Conservation (phyloP, 2,113 vertebrate genomes). For the Oncorhynchus tshawytscha region DNA sequence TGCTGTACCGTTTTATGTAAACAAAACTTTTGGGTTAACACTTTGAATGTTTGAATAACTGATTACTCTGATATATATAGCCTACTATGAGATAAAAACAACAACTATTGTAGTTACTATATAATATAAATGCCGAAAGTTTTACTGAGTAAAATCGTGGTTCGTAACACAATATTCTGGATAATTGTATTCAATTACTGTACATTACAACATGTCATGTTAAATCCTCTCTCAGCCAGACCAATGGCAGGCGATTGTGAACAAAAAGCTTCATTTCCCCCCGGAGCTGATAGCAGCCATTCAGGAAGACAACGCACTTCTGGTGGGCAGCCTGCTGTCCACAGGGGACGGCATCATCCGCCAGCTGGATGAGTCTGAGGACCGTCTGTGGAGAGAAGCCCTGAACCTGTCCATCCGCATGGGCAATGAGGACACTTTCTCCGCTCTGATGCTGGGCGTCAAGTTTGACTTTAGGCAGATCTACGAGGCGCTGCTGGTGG, state of each 20-base stretch:
- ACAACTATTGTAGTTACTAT: too few relatives aligned
- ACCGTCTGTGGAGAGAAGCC: conserved; percentile 87
- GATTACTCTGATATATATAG: too few relatives aligned
- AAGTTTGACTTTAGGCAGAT: conserved; percentile 91
- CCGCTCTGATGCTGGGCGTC: conserved; percentile 75
- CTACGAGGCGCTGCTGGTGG: conserved; percentile 86
- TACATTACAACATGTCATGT: too few relatives aligned
- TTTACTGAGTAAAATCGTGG: too few relatives aligned
- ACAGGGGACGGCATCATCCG: conserved; percentile 74
- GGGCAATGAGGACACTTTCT: conserved; percentile 75
- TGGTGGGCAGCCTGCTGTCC: conserved; percentile 76
- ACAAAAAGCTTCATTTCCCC: conserved; percentile 85
- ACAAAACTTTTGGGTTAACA: too few relatives aligned
- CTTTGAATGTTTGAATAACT: too few relatives aligned
- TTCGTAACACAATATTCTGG: too few relatives aligned
- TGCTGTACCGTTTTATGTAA: too few relatives aligned
- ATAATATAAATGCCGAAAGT: too few relatives aligned
- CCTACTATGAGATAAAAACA: too few relatives aligned
- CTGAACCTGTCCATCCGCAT: conserved; percentile 87
- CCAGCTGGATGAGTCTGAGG: conserved; percentile 84
- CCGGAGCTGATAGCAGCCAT: conserved; percentile 80
- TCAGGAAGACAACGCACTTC: conserved; percentile 75
- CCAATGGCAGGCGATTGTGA: conserved; percentile 87
- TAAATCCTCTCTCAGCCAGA: conserved; percentile 57
- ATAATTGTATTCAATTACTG: too few relatives aligned